Base-by-base conservation (phyloP, 1,140 invertebrate species). In the Drosophila truncata region DNA sequence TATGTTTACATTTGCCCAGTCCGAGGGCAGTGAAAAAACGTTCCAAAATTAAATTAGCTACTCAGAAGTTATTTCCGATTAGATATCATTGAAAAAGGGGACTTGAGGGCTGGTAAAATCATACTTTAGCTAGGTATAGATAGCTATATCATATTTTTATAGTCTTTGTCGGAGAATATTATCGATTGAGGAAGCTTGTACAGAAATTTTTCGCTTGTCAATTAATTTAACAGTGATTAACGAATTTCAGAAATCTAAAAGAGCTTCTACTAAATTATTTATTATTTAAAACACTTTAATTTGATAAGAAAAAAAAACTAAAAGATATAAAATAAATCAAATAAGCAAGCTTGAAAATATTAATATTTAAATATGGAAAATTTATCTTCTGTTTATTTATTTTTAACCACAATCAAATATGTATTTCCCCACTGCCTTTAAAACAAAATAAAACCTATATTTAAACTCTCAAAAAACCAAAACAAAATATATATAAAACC, bases 1-100 rank as follows among this genome's bases (percentile, higher is more conserved):
- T 50, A 33, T 72, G 70, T 73, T 72, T 72, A 60, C 69, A 47
- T 41, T 72, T 50, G 16, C 3, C 11, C 6, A 25, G 41, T 37
- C n/a, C n/a, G 11, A 27, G 8, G 11, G n/a, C 10, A 35, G 29
- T 60, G 70, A 60, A 49, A 29, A 29, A 35, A 18, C n/a, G 35
- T 25, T 72, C 54, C 35, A 72, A 50, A 72, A 60, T 72, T 42
- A 50, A 35, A 29, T 41, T 33, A 18, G 4, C 41, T 6, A 60
- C 54, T 72, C 44, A 72, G 37, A 42, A 27, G 14, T 20, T 47
- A 31, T 14, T 18, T 23, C 20, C 6, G 66, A 72, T 59, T 59
- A 72, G 62, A n/a, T 65, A 33, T 11, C 13, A 16, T 5, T 8
- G 16, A 3, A 25, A 31, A 64, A 25, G 1, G 20, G 33, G 23